phyloP scores from a whole-genome alignment of 2,888 invertebrate genomes.

The Baccha elongata region DNA sequence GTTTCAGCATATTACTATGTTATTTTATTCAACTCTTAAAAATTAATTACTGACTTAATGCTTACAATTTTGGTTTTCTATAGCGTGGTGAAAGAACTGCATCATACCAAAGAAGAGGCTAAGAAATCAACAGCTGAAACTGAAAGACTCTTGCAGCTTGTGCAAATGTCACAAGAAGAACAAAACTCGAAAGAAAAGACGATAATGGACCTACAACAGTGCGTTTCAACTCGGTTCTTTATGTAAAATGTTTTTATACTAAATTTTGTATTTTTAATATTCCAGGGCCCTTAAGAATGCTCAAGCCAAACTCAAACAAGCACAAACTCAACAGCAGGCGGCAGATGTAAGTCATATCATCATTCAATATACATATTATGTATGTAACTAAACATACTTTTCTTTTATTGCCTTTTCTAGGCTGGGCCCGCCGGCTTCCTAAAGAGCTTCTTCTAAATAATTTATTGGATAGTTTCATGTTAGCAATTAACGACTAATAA shows the following conservation, averaged over 20 bases:
- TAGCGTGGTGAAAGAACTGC: constrained; percentile 84
- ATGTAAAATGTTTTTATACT: neutral
- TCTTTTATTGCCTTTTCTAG: constrained; percentile 82
- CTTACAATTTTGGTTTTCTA: neutral
- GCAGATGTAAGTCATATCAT: constrained; percentile 79
- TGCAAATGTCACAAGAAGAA: constrained; percentile 97
- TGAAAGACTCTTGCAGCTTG: constrained; percentile 92
- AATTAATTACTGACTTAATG: too few species aligned
- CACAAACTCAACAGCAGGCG: constrained; percentile 91
- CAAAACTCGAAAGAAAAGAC: constrained; percentile 96
- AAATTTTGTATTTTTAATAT: constrained; percentile 65
- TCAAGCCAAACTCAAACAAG: constrained; percentile 92
- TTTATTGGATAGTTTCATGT: constrained; percentile 58
- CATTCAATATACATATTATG: neutral
- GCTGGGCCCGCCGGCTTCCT: constrained; percentile 97
- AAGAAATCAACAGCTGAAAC: constrained; percentile 93
- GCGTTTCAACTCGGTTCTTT: constrained; percentile 82
- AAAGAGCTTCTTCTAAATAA: constrained; percentile 95
- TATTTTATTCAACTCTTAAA: neutral
- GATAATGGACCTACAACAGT: constrained; percentile 96
- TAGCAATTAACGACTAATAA: constrained; percentile 54
- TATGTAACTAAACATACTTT: neutral
- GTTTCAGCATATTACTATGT: neutral
- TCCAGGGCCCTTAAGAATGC: constrained; percentile 93
- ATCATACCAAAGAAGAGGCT: constrained; percentile 91